Evolutionary conservation across 2,113 vertebrate genomes (phyloP), one percentile per base, ranked within the genome.

Genomic region (Cnemophilus loriae): DNA sequence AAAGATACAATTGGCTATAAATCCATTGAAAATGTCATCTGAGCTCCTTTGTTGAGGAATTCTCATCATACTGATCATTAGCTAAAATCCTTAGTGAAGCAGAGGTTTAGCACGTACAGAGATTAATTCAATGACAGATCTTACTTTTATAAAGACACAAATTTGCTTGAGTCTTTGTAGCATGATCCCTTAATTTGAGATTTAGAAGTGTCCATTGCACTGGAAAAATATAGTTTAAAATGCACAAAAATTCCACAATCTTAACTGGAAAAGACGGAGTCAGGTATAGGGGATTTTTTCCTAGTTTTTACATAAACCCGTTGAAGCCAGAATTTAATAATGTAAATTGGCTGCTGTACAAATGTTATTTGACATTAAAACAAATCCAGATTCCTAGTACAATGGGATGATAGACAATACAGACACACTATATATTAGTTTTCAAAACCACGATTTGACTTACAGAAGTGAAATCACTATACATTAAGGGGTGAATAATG

Each of bases 11-110:
- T 93, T 85, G 65, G 44, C 79, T 64, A 71, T 27, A 74, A 71
- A 65, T 49, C 27, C 73, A 49, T 18, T 30, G 21, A 92, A 97
- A 96, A 86, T 53, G 28, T 61, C 95, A 97, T 13, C 46, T 89
- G 85, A 95, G 74, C 46, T 92, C 24, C 11, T 89, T 67, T 93
- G 57, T 87, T 73, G 74, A 57, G 67, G 37, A 74, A 47, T 82
- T 92, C 93, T 91, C 52, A 35, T 93, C 95, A 47, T 37, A 46
- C 68, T 93, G 71, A 93, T 90, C 71, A 94, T 82, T 44, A 87
- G 63, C 52, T 70, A 39, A 81, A 87, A 64, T 10, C 4, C 20
- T 67, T 68, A 60, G 55, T 53, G 22, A 21, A 92, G 33, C 17
- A 89, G 80, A 87, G 64, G n/a, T 52, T 93, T 64, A 74, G 39